Base-by-base conservation (phyloP, 1,140 invertebrate genomes). In the Monochamus saltuarius region DNA sequence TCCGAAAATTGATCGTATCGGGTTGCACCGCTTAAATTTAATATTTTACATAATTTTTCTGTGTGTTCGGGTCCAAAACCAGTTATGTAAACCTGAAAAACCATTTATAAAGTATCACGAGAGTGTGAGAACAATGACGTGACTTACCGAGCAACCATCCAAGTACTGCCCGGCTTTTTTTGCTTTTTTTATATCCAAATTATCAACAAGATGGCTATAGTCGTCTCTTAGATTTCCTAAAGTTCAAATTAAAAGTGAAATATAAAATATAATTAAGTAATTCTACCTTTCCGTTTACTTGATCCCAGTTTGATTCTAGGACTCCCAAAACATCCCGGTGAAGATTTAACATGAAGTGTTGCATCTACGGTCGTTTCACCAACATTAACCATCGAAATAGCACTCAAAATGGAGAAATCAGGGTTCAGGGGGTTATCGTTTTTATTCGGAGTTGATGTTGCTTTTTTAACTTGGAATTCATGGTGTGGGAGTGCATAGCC, bases 11-110 rank as follows among this genome's bases (percentile, higher is more conserved):
- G 83, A 69, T 89, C 88, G 61, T 91, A 88, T 61, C 91, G 82
- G 9, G 88, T 90, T 29, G 89, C 94, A 37, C 92, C 91, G 17
- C 89, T 87, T 11, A 85, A 81, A 66, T 93, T 93, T 4, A 95
- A 78, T 14, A 93, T 84, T 65, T 86, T 87, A 40, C 85, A 82
- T 0, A 94, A 72, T 74, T 92, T 93, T 64, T 94, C 91, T 17
- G 85, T 79, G 57, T 85, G 80, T 45, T 77, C 77, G 0, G 74
- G 36, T 6, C 74, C 76, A 69, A 92, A 90, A 40, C 90, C 90
- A 68, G 80, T 79, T 29, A 88, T 67, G 67, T 85, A 88, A 47
- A 89, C 78, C 84, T 85, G 61, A 35, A 70, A 72, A 35, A 62
- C 38, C 16, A 52, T 7, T 34, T 51, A 35, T 6, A 37, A 11